Base-by-base conservation (phyloP, 2,888 invertebrate genomes). In the Strigamia transsilvanica region DNA sequence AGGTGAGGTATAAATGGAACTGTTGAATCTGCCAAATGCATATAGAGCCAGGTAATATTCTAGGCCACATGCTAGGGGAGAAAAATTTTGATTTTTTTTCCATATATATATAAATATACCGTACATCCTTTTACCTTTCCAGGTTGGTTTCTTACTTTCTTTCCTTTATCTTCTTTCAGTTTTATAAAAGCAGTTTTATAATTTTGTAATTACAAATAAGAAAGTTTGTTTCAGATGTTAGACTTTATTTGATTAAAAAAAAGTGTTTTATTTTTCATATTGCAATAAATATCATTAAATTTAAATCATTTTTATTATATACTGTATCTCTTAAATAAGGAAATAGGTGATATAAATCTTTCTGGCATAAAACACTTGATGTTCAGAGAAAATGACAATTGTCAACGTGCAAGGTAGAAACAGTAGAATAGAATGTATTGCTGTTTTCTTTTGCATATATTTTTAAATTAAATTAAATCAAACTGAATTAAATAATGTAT, bases 31-130 rank as follows among this genome's bases (percentile, higher is more conserved):
- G 73, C 73, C 73, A 56, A 56, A 56, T 56, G 56, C 56, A 73
- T 73, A 73, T 73, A 73, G 73, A 27, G 73, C 73, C 73, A 73
- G 73, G 73, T 32, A 73, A 73, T 73, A 73, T 73, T 73, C 15
- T 27, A 73, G 32, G 73, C 73, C 27, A 32, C 27, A 27, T 73
- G 73, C 27, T 3, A 27, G 10, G 73, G 23, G 73, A 32, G 32
- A 66, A 66, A 66, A 73, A 32, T 32, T 15, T 32, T 73, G 23
- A 27, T 73, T 73, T 7, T 15, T 2, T 32, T 32, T 66, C 13
- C 32, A 32, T 73, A 27, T 73, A 32, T 73, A 32, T 73, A 27
- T 32, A n/a, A n/a, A 6, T 23, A 27, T 3, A 27, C n/a, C 27
- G 27, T 27, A 27, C 3, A 27, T 73, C n/a, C n/a, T 12, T 73